Conservation (phyloP, 2,113 vertebrate genomes). For the Epinephelus lanceolatus region DNA sequence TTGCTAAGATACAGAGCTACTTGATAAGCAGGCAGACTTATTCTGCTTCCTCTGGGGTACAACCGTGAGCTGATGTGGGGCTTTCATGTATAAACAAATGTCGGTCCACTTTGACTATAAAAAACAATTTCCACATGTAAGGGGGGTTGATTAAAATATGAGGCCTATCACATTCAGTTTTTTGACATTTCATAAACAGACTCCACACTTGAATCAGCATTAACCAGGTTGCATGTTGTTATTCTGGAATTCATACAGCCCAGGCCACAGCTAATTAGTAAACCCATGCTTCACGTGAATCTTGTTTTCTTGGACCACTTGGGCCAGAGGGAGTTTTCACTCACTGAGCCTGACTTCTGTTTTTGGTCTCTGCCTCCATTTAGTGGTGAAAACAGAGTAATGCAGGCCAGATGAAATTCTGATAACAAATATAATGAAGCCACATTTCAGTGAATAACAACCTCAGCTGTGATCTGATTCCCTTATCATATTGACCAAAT, state of each 20-base stretch:
- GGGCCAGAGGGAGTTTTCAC: too few relatives aligned
- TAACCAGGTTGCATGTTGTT: too few relatives aligned
- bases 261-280: neutral
- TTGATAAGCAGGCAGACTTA: neutral
- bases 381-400: constrained; percentile 21
- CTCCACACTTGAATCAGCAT: neutral
- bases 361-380: constrained; percentile 33
- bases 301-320: neutral
- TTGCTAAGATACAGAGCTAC: constrained; percentile 5
- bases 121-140: too few relatives aligned
- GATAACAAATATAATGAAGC: too few relatives aligned
- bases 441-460: too few relatives aligned
- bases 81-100: neutral
- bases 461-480: neutral
- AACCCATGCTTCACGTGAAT: neutral
- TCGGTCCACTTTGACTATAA: too few relatives aligned
- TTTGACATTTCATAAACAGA: neutral
- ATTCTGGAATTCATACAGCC: too few relatives aligned
- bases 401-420: neutral
- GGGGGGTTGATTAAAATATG: neutral
- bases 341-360: neutral
- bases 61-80: neutral
- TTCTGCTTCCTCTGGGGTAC: neutral
- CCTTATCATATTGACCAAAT: neutral
- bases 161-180: neutral